Evolutionary conservation across 2,888 invertebrate genomes (phyloP).

Genomic region (Ophion obscuratus): DNA sequence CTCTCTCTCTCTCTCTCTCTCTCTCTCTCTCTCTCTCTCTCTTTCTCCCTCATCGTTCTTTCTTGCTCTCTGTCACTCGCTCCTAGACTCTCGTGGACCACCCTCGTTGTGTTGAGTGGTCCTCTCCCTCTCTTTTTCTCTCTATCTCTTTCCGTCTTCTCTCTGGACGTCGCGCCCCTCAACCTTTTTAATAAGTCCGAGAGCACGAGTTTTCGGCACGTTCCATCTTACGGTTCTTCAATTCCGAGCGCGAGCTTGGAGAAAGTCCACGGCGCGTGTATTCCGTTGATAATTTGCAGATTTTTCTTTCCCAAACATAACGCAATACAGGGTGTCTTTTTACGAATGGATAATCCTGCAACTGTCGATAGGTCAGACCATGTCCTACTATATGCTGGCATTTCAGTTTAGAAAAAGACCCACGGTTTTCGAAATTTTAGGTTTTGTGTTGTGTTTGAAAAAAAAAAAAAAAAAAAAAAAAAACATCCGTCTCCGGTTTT

Average conservation of each 20-base stretch:
- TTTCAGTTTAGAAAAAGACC: too few species aligned
- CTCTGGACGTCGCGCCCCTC: slow-evolving; percentile 23
- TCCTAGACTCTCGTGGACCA: slow-evolving; percentile 18
- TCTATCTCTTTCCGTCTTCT: slow-evolving; percentile 16
- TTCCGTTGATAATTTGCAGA: neutral
- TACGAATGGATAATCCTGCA: too few species aligned
- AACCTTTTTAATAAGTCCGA: slow-evolving; percentile 65
- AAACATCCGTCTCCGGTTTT: too few species aligned
- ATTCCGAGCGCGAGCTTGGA: slow-evolving; percentile 43
- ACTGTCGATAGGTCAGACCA: too few species aligned
- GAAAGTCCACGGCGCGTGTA: slow-evolving; percentile 29
- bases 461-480: too few species aligned
- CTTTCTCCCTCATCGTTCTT: slow-evolving; percentile 12
- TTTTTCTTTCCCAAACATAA: too few species aligned
- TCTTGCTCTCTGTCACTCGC: neutral
- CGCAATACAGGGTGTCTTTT: too few species aligned
- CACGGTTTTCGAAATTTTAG: too few species aligned
- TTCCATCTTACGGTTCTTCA: slow-evolving; percentile 62
- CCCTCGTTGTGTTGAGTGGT: slow-evolving; percentile 1
- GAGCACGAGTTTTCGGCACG: slow-evolving; percentile 64
- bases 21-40: slow-evolving; percentile 29
- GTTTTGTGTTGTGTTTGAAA: too few species aligned
- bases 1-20: slow-evolving; percentile 31
- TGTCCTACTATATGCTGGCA: too few species aligned
- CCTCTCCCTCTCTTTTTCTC: neutral